A percentile compares a stretch with the other conserved stretches of the same genome.
phyloP scores from a whole-genome alignment of 2,797 vertebrate species.

The Siniperca scherzeri region DNA sequence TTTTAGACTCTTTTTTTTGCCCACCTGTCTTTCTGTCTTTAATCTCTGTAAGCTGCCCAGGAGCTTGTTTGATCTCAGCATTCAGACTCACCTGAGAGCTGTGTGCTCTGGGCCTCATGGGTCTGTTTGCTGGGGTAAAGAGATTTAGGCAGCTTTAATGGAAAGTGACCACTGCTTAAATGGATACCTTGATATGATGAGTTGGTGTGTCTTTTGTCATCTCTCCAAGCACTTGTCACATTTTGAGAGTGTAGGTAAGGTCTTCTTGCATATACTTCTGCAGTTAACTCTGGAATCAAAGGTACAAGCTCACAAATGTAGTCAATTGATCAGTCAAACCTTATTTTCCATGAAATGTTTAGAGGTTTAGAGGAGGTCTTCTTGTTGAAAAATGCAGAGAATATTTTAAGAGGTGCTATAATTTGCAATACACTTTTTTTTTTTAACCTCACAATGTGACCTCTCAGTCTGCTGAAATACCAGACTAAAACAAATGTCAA shows the following conservation, averaged over 20 bases:
- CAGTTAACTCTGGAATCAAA: neutral
- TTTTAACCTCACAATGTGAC: neutral
- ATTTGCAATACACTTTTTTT: neutral
- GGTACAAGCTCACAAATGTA: neutral
- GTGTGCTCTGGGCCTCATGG: slow-evolving; percentile 25
- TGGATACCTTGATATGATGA: slow-evolving; percentile 16
- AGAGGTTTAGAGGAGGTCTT: neutral
- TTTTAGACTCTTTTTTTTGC: slow-evolving; percentile 48
- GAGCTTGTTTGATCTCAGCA: slow-evolving; percentile 53
- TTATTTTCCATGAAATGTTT: neutral
- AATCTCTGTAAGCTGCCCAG: slow-evolving; percentile 53
- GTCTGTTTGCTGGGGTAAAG: slow-evolving; percentile 19
- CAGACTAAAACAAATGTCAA: slow-evolving; percentile 47
- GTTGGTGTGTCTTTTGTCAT: slow-evolving; percentile 3
- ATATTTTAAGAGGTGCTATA: neutral
- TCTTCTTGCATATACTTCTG: neutral
- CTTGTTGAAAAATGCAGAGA: neutral
- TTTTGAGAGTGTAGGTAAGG: neutral
- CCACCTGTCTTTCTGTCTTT: slow-evolving; percentile 54
- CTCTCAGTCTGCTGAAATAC: slow-evolving; percentile 17
- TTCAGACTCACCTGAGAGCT: slow-evolving; percentile 50
- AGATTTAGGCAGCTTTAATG: slow-evolving; percentile 41
- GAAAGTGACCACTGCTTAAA: slow-evolving; percentile 51
- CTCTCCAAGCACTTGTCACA: neutral
- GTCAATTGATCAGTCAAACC: neutral